These are phyloP conservation scores for Hyles vespertilio DNA, from an alignment of 1,140 invertebrate genomes.

Conservation along the genomic window DNA sequence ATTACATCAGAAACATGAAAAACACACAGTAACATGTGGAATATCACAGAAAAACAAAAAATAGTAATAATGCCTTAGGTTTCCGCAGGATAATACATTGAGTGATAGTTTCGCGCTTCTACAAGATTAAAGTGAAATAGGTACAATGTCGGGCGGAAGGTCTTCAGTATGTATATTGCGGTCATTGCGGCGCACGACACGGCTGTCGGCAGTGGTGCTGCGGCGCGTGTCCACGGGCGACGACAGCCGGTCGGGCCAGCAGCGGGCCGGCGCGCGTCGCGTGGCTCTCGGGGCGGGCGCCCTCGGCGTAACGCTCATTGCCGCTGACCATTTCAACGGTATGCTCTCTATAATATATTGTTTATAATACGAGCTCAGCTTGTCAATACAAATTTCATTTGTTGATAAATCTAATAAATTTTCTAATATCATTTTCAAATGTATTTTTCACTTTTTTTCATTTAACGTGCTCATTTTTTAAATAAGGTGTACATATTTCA, in stretches of 20 bases:
- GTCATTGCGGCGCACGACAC: constrained; percentile 16
- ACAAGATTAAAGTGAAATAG: not conserved
- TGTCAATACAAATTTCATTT: not conserved
- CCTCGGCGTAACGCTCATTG: constrained; percentile 41
- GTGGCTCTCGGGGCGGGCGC: constrained; percentile 29
- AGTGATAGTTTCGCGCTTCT: no score
- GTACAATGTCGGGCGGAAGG: constrained; percentile 16
- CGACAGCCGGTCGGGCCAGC: not conserved
- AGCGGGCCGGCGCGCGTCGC: not conserved
- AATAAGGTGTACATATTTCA: no score
- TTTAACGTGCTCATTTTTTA: no score
- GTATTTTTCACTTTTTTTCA: no score
- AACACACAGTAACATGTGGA: no score
- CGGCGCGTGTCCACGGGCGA: constrained; percentile 13
- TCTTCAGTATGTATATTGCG: constrained; percentile 16
- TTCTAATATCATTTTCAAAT: not conserved
- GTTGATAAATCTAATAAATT: not conserved
- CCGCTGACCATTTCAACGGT: constrained; percentile 61
- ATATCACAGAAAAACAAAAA: no score
- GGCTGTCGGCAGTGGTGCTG: constrained; percentile 22
- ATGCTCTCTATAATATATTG: constrained; percentile 4
- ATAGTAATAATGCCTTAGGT: no score
- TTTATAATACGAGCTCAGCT: not conserved
- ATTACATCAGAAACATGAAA: no score
- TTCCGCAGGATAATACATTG: no score